phyloP scores from a whole-genome alignment of 2,113 vertebrate genomes.

The Dicaeum eximium region DNA sequence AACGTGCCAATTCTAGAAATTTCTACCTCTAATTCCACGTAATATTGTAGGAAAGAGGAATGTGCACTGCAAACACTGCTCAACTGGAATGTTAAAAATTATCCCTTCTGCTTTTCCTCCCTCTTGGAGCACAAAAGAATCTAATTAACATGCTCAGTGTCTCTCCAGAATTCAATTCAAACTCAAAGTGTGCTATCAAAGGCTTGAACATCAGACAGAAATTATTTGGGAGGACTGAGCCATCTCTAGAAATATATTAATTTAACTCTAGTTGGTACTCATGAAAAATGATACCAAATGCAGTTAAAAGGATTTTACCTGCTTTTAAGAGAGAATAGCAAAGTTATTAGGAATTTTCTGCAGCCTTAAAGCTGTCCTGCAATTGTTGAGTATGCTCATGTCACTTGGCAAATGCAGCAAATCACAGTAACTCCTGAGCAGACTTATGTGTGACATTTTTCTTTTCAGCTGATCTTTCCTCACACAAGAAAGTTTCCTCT shows the following conservation, averaged over 20 bases:
- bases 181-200: constrained; percentile 78
- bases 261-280: constrained; percentile 66
- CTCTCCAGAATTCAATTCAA: constrained; percentile 77
- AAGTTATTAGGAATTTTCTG: constrained; percentile 66
- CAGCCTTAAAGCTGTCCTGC: constrained; percentile 46
- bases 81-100: constrained; percentile 24
- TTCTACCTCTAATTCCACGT: constrained; percentile 11
- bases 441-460: not conserved
- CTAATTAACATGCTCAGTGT: constrained; percentile 73
- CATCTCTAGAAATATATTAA: constrained; percentile 76
- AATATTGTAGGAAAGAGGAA: not conserved
- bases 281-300: constrained; percentile 61
- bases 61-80: not conserved
- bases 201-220: constrained; percentile 72
- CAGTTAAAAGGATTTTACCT: constrained; percentile 68
- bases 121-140: constrained; percentile 31
- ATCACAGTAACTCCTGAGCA: not conserved
- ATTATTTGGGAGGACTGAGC: constrained; percentile 74
- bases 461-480: not conserved
- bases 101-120: constrained; percentile 37
- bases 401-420: constrained; percentile 41
- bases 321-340: constrained; percentile 62
- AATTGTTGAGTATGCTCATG: not conserved
- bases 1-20: not conserved
- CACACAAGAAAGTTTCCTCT: not conserved